phyloP scores from a whole-genome alignment of 2,113 vertebrate genomes.

The Ailurus styani region DNA sequence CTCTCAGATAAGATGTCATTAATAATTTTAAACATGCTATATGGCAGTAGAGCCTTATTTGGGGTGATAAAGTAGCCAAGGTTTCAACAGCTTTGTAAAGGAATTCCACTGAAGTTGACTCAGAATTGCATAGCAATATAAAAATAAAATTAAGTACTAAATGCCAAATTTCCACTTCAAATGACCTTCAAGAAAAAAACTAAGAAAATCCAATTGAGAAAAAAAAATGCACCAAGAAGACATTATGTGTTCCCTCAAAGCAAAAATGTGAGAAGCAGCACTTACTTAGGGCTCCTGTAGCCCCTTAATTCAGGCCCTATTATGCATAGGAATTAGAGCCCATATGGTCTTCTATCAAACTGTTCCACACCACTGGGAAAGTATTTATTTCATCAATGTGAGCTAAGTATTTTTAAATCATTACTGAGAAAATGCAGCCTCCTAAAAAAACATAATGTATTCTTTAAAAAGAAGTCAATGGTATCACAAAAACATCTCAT shows the following conservation, averaged over 20 bases:
- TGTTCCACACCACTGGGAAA: neutral
- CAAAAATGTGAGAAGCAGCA: neutral
- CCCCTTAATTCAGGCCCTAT: constrained; percentile 26
- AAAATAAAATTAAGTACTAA: neutral
- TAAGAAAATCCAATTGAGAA: neutral
- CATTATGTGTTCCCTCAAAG: neutral
- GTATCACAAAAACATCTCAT: constrained; percentile 7
- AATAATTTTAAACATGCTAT: neutral
- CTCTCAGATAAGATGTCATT: neutral
- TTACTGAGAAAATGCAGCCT: constrained; percentile 4
- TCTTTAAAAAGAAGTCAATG: constrained; percentile 12
- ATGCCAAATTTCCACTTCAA: neutral
- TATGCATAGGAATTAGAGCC: constrained; percentile 5
- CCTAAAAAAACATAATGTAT: neutral
- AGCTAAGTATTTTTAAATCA: constrained; percentile 53
- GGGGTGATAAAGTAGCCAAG: neutral
- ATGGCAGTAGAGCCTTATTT: neutral
- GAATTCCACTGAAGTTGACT: neutral
- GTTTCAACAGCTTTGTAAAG: neutral
- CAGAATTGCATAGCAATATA: neutral
- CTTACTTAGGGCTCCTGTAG: neutral
- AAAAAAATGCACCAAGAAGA: neutral
- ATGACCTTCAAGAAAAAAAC: neutral
- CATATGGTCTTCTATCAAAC: constrained; percentile 2
- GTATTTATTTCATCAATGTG: constrained; percentile 26